These are phyloP conservation scores for Pantherophis vulpinus DNA, from an alignment of 2,797 vertebrate genomes.

Conservation along the genomic window DNA sequence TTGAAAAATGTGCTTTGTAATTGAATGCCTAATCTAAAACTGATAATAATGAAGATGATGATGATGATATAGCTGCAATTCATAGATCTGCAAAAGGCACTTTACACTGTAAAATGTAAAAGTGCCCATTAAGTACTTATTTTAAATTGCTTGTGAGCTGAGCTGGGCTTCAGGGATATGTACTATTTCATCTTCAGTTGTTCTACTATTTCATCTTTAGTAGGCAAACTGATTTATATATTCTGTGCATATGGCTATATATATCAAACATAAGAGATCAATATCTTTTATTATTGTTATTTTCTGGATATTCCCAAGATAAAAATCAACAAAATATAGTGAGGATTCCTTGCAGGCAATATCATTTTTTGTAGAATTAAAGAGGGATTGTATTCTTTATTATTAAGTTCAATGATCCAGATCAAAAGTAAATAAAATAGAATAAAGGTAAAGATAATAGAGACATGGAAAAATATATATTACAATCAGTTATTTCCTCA, in stretches of 20 bases:
- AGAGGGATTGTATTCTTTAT: not conserved
- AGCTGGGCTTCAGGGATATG: not conserved
- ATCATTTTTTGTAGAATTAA: not conserved
- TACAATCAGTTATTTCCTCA: not conserved
- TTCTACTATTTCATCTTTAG: not conserved
- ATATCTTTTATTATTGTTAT: not conserved
- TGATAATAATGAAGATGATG: not conserved
- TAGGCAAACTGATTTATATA: not conserved
- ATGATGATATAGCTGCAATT: not conserved
- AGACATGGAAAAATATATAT: not conserved
- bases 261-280: not conserved
- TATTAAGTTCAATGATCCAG: not conserved
- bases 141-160: slow-evolving; percentile 31
- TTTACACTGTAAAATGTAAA: not conserved
- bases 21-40: not conserved
- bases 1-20: not conserved
- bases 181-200: not conserved
- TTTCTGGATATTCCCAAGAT: not conserved
- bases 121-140: not conserved
- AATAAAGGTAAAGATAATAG: not conserved
- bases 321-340: not conserved
- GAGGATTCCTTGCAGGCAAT: not conserved
- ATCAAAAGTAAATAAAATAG: not conserved
- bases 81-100: not conserved
- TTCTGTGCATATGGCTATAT: not conserved